Conservation (phyloP, 1,140 invertebrate genomes). For the Brachystomella parvula region DNA sequence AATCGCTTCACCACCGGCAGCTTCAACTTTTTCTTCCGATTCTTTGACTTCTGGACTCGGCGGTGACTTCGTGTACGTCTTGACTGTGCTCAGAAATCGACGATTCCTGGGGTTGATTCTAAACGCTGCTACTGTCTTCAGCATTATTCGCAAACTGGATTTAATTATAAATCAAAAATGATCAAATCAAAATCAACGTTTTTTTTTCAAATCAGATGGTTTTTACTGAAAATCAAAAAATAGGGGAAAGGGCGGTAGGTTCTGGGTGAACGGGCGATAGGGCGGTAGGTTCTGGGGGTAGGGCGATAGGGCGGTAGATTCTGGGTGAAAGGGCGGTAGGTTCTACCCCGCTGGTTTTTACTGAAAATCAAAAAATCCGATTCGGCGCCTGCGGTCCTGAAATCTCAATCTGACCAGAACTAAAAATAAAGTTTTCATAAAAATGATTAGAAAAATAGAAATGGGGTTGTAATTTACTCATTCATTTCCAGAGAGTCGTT, state of each 20-base stretch:
- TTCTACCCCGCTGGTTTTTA: neutral
- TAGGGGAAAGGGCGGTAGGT: neutral
- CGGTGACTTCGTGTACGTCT: too few species aligned
- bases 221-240: neutral
- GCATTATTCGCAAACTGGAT: too few species aligned
- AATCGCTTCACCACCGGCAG: neutral
- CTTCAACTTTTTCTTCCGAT: too few species aligned
- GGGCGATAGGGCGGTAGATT: neutral
- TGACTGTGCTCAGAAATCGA: too few species aligned
- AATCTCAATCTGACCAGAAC: neutral
- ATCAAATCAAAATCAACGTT: too few species aligned
- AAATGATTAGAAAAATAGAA: neutral
- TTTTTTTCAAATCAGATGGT: neutral
- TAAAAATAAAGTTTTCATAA: neutral
- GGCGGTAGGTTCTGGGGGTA: neutral
- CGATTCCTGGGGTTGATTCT: too few species aligned
- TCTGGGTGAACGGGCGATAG: neutral
- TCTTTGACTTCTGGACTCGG: too few species aligned
- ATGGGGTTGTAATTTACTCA: too few species aligned
- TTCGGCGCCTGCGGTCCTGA: neutral
- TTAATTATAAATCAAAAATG: too few species aligned
- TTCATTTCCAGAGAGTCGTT: too few species aligned
- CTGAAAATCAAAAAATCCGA: neutral
- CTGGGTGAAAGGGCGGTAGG: neutral
- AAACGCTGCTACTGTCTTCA: too few species aligned